Base-by-base conservation (phyloP, 2,113 vertebrate species). In the Picathartes gymnocephalus region DNA sequence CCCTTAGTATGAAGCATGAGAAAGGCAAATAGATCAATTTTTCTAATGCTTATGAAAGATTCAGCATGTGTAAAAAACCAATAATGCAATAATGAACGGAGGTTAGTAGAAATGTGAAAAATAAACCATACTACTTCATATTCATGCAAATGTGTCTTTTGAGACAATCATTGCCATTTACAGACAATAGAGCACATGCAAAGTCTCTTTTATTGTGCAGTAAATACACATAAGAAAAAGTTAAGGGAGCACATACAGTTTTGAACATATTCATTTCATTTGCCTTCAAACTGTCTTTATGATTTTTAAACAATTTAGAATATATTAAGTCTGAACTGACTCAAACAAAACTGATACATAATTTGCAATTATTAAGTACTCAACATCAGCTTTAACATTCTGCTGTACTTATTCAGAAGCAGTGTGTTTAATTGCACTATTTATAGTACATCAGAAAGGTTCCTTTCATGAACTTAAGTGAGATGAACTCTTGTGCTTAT, bases 101-200 rank as follows among this genome's bases (percentile, higher is more conserved):
- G 77, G 93, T 89, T 93, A 95, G 84, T 91, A 84, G 45, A 83
- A 93, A 93, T 86, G 60, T 92, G 93, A 80, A 95, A 91, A 90
- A 48, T 76, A 85, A 91, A 84, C 48, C 84, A 57, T 57, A 80
- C 53, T 96, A 83, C 62, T 92, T 89, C 54, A 92, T 72, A 81
- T 82, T 88, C 91, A 93, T 94, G 94, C 61, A 96, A 74, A 81
- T 97, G 62, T 95, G 93, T 91, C 92, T 88, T 94, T 54, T 95
- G 93, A 93, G 72, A 95, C 95, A 96, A 97, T 97, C 60, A 96
- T 78, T 96, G 95, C 94, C 92, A 97, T 96, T 95, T 95, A 95
- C 93, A 97, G 97, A 98, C 82, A 98, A 81, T 95, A 96, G 66
- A 97, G 96, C 89, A 65, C 98, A 98, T 98, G 98, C 98, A 98